Evolutionary conservation across 1,140 invertebrate species (phyloP), one percentile per base, ranked within the genome.

Genomic region (Elymnias hypermnestra): DNA sequence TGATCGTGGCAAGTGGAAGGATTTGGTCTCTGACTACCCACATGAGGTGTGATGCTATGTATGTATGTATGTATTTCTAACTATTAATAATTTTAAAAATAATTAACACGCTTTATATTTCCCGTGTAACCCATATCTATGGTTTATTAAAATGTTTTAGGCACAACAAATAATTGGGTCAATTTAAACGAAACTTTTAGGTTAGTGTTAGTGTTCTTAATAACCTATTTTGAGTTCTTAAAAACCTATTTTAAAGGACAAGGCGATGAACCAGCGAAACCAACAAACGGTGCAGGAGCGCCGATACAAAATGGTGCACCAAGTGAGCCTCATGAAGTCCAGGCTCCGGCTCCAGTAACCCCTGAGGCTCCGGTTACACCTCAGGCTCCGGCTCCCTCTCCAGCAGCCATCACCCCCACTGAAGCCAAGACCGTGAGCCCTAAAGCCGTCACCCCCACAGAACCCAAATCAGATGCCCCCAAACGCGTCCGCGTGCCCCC

Each of bases 401-500:
- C 52, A 37, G 47, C 33, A 36, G 12, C 28, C 19, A 13, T 41
- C 25, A n/a, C 41, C 43, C 41, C 31, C 19, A 41, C 19, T 26
- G 48, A 54, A n/a, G 10, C 56, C 0, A 63, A 59, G 10, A 21
- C 50, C 0, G 65, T 47, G 1, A 43, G 43, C 31, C 54, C 61
- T 10, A 63, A 61, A 26, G 52, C 50, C 0, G 62, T 60, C 7
- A 59, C 56, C 23, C 58, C 57, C 5, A 56, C 65, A 0, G 55
- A 56, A 46, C 19, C 55, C 22, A 66, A 53, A 37, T 50, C 46
- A 5, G 79, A 79, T 26, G 39, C 75, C 1, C 73, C 75, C 3
- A 79, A 70, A 45, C 81, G 87, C 48, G 73, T 74, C 6, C 79
- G 88, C 33, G 88, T 89, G n/a, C 88, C 88, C 4, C 88, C 88